These are phyloP conservation scores for Gadopsis bispinosus DNA, from an alignment of 2,797 vertebrate genomes.

Conservation along the genomic window DNA sequence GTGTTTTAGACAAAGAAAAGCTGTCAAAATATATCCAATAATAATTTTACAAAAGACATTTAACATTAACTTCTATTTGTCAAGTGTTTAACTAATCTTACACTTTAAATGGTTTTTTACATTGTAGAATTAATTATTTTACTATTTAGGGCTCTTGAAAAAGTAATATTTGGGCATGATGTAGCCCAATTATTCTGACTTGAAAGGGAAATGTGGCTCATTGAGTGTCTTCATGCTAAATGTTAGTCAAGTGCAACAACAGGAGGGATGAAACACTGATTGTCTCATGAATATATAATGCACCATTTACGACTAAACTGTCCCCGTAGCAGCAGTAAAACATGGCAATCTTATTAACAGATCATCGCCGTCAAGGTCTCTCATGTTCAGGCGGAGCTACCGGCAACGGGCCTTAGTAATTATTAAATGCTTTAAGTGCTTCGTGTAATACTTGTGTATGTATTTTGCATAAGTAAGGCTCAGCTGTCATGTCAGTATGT, in stretches of 20 bases:
- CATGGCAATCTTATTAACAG: conserved; percentile 81
- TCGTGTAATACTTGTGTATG: conserved; percentile 83
- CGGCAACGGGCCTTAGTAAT: conserved; percentile 81
- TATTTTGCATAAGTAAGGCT: conserved; percentile 84
- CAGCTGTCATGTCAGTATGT: conserved; percentile 68
- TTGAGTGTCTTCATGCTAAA: conserved; percentile 62
- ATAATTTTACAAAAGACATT: conserved; percentile 2
- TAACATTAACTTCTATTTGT: not conserved
- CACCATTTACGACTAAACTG: conserved; percentile 80
- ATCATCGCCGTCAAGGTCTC: conserved; percentile 73
- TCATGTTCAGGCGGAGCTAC: conserved; percentile 69
- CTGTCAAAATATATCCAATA: not conserved
- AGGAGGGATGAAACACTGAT: conserved; percentile 73
- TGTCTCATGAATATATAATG: conserved; percentile 82
- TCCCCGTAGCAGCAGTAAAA: conserved; percentile 73
- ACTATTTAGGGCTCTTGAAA: conserved; percentile 23
- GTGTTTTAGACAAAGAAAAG: conserved; percentile 3
- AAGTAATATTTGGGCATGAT: conserved; percentile 37
- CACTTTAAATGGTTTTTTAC: not conserved
- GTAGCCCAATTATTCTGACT: conserved; percentile 52
- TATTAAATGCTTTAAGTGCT: conserved; percentile 87
- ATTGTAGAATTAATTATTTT: conserved; percentile 7
- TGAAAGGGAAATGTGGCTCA: conserved; percentile 60
- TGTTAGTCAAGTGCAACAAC: conserved; percentile 72
- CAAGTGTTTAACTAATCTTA: conserved; percentile 4